Conservation (phyloP, 2,797 vertebrate genomes). For the Coracias cyanogaster region DNA sequence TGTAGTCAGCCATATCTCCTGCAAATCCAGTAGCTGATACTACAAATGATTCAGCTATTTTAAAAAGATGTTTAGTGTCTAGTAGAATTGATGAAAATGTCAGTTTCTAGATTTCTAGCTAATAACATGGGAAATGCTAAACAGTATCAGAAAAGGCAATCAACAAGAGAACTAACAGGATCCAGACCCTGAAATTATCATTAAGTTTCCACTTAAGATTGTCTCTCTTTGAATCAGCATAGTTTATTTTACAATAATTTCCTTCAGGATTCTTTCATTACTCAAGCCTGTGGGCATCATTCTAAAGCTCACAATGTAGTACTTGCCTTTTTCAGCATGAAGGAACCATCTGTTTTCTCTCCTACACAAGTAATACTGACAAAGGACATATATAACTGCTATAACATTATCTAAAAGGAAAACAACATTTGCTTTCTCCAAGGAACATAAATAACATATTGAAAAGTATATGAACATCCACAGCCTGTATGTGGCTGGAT, state of each 20-base stretch:
- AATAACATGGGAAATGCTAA: not conserved
- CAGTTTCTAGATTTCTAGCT: not conserved
- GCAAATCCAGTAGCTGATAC: not conserved
- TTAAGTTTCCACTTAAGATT: not conserved
- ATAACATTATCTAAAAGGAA: slow-evolving; percentile 33
- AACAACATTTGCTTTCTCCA: slow-evolving; percentile 62
- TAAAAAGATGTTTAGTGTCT: not conserved
- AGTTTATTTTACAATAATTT: not conserved
- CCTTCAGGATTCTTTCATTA: not conserved
- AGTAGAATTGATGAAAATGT: not conserved
- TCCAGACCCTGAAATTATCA: not conserved
- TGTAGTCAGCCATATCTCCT: not conserved
- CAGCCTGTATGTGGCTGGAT: not conserved
- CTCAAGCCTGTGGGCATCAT: not conserved
- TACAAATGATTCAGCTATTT: not conserved
- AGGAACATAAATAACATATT: slow-evolving; percentile 71
- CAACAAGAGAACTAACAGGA: not conserved
- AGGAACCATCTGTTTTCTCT: slow-evolving; percentile 64
- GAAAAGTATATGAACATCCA: slow-evolving; percentile 63
- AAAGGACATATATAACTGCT: slow-evolving; percentile 61
- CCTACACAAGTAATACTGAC: slow-evolving; percentile 70
- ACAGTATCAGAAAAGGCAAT: not conserved
- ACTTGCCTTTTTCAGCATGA: slow-evolving; percentile 63
- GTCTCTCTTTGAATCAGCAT: not conserved
- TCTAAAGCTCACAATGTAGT: slow-evolving; percentile 23